These are phyloP conservation scores for Sycophila sp. DNA, from an alignment of 1,140 invertebrate species.

Conservation along the genomic window DNA sequence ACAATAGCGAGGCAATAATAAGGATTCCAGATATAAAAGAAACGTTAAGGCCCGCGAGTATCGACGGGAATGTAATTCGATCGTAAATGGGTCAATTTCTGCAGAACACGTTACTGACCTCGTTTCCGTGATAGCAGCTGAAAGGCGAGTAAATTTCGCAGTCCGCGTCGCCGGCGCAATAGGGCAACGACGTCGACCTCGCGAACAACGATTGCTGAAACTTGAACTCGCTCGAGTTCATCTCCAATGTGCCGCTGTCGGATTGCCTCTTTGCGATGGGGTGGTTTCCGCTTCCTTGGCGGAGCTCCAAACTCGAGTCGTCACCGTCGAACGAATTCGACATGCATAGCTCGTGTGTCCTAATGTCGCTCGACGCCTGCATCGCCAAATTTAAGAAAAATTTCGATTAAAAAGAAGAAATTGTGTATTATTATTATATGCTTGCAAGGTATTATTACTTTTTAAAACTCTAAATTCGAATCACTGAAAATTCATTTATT, in stretches of 20 bases:
- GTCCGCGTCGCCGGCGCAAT: slow-evolving; percentile 83
- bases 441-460: no score
- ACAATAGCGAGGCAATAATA: no score
- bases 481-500: no score
- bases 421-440: no score
- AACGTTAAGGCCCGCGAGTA: no score
- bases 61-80: no score
- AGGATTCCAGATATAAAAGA: no score
- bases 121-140: slow-evolving; percentile 72
- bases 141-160: slow-evolving; percentile 79
- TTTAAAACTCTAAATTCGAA: no score
- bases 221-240: slow-evolving; percentile 55
- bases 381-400: slow-evolving; percentile 48
- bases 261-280: slow-evolving; percentile 62
- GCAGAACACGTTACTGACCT: slow-evolving; percentile 52
- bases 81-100: no score
- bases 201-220: slow-evolving; percentile 58
- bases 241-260: slow-evolving; percentile 65
- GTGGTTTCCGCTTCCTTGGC: slow-evolving; percentile 51
- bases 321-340: slow-evolving; percentile 69
- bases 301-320: slow-evolving; percentile 63
- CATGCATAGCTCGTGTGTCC: slow-evolving; percentile 75
- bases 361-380: slow-evolving; percentile 58
- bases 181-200: slow-evolving; percentile 75
- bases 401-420: slow-evolving; percentile 11